phyloP scores from a whole-genome alignment of 2,797 vertebrate genomes.

The Anguilla marmorata region DNA sequence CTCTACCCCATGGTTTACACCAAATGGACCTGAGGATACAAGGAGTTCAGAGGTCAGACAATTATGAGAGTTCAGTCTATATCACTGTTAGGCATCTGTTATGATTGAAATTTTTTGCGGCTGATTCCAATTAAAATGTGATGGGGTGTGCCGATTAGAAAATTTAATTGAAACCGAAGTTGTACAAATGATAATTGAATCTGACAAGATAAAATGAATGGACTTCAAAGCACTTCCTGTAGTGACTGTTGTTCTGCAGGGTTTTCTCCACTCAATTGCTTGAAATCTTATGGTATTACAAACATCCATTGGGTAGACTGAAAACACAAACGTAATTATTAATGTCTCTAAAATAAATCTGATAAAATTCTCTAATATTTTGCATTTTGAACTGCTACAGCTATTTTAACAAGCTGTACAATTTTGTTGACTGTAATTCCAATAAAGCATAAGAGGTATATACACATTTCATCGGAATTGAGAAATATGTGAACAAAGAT shows the following conservation, averaged over 20 bases:
- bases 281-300: background rate
- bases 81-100: background rate
- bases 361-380: background rate
- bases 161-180: background rate
- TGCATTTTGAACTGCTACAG: background rate
- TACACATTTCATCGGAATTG: background rate
- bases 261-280: background rate
- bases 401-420: background rate
- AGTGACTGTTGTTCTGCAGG: background rate
- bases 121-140: background rate
- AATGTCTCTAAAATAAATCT: background rate
- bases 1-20: slow-evolving; percentile 93
- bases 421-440: background rate
- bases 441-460: background rate
- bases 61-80: background rate
- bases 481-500: background rate
- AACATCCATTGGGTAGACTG: background rate
- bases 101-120: background rate
- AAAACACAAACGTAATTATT: background rate
- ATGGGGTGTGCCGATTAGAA: background rate
- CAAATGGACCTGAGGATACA: slow-evolving; percentile 83
- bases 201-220: background rate
- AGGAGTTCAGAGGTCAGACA: background rate
- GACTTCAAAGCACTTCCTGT: background rate
- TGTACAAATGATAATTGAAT: background rate